Base-by-base conservation (phyloP, 2,797 vertebrate genomes). In the Chromis chromis region DNA sequence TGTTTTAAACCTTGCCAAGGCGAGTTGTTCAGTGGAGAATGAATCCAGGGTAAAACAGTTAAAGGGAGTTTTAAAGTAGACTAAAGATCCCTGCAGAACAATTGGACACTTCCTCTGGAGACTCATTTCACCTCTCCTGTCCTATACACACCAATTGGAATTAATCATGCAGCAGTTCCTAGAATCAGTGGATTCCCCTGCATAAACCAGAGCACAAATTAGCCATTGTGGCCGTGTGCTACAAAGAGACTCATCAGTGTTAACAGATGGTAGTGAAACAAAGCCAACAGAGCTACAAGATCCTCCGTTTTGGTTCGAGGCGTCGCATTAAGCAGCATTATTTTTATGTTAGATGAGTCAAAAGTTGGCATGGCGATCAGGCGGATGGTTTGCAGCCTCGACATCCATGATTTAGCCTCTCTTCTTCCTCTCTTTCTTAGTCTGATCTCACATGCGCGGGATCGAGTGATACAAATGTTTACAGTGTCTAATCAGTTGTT, bases 371-470 rank as follows among this genome's bases (percentile, higher is more conserved):
- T 79, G 27, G 7, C 24, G 40, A 58, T 36, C 28, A 50, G 53
- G 50, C 65, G 55, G 52, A 76, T 74, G 61, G 76, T 83, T 53
- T 71, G 22, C 49, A 73, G 73, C 46, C 56, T 86, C 33, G 68
- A 86, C 53, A 25, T 79, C 25, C 74, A 83, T 50, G 50, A 60
- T 69, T 78, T 54, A 63, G 48, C 33, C 65, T 76, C 50, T 76
- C 39, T 39, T 58, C 64, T 65, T 64, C 81, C 70, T 70, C 67
- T 79, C 39, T 67, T 83, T 79, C 68, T 49, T 74, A 90, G 88
- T 91, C 88, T 92, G 90, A 92, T 81, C 86, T 94, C 90, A 91
- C 54, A 2, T 62, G 39, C 21, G 14, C 19, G 4, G 84, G 81
- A 85, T 93, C 84, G 64, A 79, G 80, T 92, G 79, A 74, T 85